phyloP scores from a whole-genome alignment of 2,113 vertebrate species.

The Lophura nycthemera region DNA sequence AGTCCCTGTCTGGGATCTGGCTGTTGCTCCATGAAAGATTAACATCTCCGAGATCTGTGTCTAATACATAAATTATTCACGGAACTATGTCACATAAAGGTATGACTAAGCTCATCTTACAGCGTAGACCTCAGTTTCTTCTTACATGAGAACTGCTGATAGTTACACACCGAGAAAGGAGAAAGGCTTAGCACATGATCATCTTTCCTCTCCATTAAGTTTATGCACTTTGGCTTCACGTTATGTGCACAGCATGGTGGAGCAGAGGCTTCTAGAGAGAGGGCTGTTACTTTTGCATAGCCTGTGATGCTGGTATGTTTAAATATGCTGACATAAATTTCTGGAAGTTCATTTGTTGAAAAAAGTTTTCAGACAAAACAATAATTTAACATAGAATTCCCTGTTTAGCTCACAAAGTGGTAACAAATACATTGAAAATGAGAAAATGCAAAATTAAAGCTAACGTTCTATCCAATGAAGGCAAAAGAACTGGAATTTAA shows the following conservation, averaged over 20 bases:
- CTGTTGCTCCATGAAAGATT: conserved; percentile 27
- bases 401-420: neutral
- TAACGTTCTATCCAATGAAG: neutral
- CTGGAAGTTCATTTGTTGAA: neutral
- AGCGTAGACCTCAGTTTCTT: neutral
- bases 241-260: neutral
- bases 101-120: neutral
- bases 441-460: neutral
- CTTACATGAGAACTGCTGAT: conserved; percentile 6
- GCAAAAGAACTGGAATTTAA: neutral
- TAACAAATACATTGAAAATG: neutral
- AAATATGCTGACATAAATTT: neutral
- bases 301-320: neutral
- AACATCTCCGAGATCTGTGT: conserved; percentile 15
- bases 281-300: neutral
- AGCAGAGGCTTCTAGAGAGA: neutral
- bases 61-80: conserved; percentile 54
- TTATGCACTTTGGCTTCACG: conserved; percentile 30
- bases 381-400: neutral
- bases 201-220: conserved; percentile 49
- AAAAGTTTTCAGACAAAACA: neutral
- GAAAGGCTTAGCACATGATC: neutral
- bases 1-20: neutral
- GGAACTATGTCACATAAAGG: neutral
- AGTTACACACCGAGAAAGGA: neutral